These are phyloP conservation scores for Nothoprocta perdicaria DNA, from an alignment of 2,113 vertebrate species.

Conservation along the genomic window DNA sequence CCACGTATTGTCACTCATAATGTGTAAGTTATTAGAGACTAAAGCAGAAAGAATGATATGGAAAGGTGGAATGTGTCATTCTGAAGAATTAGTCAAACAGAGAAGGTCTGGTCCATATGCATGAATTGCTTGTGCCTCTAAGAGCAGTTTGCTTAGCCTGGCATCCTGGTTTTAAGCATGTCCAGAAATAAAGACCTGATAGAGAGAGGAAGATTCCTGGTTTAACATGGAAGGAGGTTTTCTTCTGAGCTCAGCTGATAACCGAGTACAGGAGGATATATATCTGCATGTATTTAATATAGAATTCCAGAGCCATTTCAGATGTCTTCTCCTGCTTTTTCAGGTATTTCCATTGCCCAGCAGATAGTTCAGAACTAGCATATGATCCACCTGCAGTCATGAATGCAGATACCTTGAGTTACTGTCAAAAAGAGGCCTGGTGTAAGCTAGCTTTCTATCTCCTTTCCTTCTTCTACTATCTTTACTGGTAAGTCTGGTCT, in stretches of 20 bases:
- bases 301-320: not conserved
- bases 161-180: not conserved
- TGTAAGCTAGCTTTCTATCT: slow-evolving; percentile 98
- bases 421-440: slow-evolving; percentile 98
- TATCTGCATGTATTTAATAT: not conserved
- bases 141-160: not conserved
- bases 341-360: slow-evolving; percentile 97
- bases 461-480: slow-evolving; percentile 99
- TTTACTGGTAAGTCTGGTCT: slow-evolving; percentile 90
- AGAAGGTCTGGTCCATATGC: not conserved
- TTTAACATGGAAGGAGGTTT: not conserved
- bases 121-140: not conserved
- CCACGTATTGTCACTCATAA: not conserved
- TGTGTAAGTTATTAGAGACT: not conserved
- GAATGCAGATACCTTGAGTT: slow-evolving; percentile 94
- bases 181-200: not conserved
- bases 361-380: slow-evolving; percentile 92
- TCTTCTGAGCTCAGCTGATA: not conserved
- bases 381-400: slow-evolving; percentile 96
- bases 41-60: not conserved
- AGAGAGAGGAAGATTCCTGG: not conserved
- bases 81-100: not conserved
- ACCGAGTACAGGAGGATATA: not conserved
- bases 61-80: not conserved
- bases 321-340: slow-evolving; percentile 62